These are phyloP conservation scores for Homalodisca vitripennis DNA, from an alignment of 1,140 invertebrate genomes.

Conservation along the genomic window DNA sequence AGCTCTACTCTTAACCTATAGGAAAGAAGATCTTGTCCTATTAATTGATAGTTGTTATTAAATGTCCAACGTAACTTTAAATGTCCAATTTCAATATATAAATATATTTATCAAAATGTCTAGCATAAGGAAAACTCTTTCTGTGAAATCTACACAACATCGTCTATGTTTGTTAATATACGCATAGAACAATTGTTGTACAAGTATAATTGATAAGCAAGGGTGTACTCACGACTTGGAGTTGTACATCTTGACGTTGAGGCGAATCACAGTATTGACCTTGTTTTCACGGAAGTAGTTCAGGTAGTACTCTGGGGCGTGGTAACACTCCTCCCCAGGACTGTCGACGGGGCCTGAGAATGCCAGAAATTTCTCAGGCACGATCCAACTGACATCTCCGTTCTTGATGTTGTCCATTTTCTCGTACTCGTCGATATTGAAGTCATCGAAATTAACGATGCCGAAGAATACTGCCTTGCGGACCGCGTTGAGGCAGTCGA, in stretches of 20 bases:
- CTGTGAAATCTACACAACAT: no score
- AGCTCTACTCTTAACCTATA: no score
- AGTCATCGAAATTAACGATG: conserved; percentile 93
- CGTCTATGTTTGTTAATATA: no score
- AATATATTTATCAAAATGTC: no score
- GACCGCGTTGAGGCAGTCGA: conserved; percentile 85
- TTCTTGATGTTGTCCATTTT: conserved; percentile 96
- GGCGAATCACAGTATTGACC: conserved; percentile 87
- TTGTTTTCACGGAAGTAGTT: conserved; percentile 88
- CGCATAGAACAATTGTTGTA: no score
- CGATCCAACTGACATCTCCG: conserved; percentile 98
- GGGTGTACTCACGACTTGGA: conserved; percentile 58
- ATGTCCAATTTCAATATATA: no score
- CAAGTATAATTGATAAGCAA: no score
- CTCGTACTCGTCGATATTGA: conserved; percentile 94
- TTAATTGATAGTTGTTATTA: no score
- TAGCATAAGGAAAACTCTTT: no score
- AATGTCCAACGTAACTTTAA: no score
- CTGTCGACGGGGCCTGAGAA: conserved; percentile 93
- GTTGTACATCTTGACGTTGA: conserved; percentile 97
- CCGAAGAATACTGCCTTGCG: conserved; percentile 80
- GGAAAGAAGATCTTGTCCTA: no score
- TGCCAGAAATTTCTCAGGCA: conserved; percentile 95
- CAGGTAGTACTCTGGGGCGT: conserved; percentile 95
- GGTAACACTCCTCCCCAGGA: conserved; percentile 67